Percentiles rank a stretch among this genome's conserved stretches.
Conservation (phyloP, 2,113 vertebrate genomes). For the Petromus typicus region DNA sequence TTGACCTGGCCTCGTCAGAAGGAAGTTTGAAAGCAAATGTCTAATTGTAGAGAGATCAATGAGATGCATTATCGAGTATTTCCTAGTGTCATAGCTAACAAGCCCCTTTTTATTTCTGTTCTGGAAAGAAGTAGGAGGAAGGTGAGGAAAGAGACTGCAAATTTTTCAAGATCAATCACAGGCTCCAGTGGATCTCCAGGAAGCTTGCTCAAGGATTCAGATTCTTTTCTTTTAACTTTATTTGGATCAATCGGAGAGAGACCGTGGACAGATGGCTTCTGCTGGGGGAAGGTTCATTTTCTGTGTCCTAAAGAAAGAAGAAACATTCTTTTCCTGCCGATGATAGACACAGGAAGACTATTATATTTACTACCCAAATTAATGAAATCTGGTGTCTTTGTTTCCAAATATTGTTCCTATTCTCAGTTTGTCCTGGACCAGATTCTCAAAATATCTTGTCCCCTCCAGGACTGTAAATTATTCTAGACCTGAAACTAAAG, state of each 20-base stretch:
- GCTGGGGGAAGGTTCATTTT: not conserved
- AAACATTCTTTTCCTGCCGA: not conserved
- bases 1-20: not conserved
- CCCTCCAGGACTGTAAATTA: not conserved
- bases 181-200: not conserved
- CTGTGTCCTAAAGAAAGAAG: not conserved
- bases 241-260: not conserved
- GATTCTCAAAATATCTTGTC: not conserved
- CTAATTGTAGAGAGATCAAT: not conserved
- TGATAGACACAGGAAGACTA: not conserved
- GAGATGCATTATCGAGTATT: not conserved
- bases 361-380: not conserved
- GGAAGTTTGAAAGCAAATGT: slow-evolving; percentile 38
- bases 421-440: not conserved
- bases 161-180: not conserved
- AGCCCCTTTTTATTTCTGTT: not conserved
- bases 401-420: not conserved
- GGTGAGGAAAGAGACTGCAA: not conserved
- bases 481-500: slow-evolving; percentile 30
- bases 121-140: not conserved
- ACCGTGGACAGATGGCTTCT: not conserved
- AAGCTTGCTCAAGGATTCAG: not conserved
- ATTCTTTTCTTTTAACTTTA: not conserved
- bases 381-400: not conserved
- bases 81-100: not conserved